Base-by-base conservation (phyloP, 1,140 invertebrate species). In the Cyclargus thomasi region DNA sequence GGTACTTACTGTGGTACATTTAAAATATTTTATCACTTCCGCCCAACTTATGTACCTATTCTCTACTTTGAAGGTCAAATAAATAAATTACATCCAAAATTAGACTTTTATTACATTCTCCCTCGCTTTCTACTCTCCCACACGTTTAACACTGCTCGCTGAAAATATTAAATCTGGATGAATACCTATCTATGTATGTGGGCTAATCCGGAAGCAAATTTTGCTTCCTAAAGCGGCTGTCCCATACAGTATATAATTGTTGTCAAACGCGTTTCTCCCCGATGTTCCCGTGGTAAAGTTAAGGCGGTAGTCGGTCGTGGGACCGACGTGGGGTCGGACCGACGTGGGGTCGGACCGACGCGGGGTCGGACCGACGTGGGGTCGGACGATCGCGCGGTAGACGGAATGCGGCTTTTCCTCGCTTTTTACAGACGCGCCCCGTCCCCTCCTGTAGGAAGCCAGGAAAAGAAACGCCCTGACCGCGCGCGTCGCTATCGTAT, bases 401-500 rank as follows among this genome's bases (percentile, higher is more conserved):
- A n/a, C 64, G 29, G 67, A 14, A 63, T 17, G 83, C 82, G 82
- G 73, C 86, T 87, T 88, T 88, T 88, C 86, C 86, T 88, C 73
- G 86, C 86, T 88, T 88, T 84, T 86, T 86, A 86, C 85, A 77
- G 53, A 64, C 74, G 74, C 76, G 62, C 65, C 69, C 74, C 73
- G 72, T 36, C 64, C 74, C 75, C 69, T 68, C 86, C 86, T 80
- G 85, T 83, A 87, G 79, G 83, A 90, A 90, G 87, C 86, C 78
- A 87, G 87, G 87, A 90, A 90, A 88, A 87, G 85, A 81, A 85
- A 82, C 84, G 82, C 87, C 84, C 82, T 69, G 72, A 82, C 73
- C 68, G 62, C 14, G 17, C 55, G 8, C 6, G 18, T 35, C 10
- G 16, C 21, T n/a, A 29, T 8, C 14, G 14, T 39, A 0, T 29